phyloP scores from a whole-genome alignment of 2,113 vertebrate species.

The Scomber japonicus region DNA sequence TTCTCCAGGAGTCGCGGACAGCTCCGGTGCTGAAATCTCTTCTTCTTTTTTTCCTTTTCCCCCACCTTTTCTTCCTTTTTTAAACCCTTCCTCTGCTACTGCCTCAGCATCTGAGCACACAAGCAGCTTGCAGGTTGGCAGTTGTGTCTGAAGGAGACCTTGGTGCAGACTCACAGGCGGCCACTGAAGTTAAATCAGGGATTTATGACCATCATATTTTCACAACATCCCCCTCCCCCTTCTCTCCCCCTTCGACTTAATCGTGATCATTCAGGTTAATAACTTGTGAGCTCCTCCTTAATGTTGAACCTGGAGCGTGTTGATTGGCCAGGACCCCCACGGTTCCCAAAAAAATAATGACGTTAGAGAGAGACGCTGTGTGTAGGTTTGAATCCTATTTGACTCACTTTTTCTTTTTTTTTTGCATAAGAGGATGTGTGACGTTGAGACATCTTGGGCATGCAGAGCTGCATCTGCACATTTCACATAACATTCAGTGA shows the following conservation, averaged over 20 bases:
- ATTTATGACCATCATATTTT: constrained; percentile 51
- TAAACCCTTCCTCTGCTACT: constrained; percentile 26
- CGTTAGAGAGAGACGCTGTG: constrained; percentile 28
- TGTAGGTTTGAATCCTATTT: background rate
- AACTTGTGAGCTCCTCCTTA: constrained; percentile 54
- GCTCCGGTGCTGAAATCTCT: constrained; percentile 84
- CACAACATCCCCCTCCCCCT: background rate
- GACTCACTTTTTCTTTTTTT: background rate
- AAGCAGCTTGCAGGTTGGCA: constrained; percentile 35
- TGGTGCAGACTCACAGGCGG: constrained; percentile 39
- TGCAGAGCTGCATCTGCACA: constrained; percentile 31
- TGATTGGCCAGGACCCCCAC: constrained; percentile 61
- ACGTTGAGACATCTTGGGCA: constrained; percentile 1
- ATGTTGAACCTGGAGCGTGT: constrained; percentile 32
- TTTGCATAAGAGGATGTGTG: background rate
- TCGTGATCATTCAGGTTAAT: constrained; percentile 44
- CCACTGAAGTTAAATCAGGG: constrained; percentile 50
- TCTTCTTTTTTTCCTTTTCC: background rate
- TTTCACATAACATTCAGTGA: background rate
- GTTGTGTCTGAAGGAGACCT: constrained; percentile 39
- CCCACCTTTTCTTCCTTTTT: too few species aligned
- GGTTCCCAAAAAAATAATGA: constrained; percentile 23
- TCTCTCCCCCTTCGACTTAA: background rate
- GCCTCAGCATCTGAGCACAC: constrained; percentile 52
- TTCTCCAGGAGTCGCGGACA: constrained; percentile 71